Percentiles rank a stretch among this genome's conserved stretches.
Conservation (phyloP, 2,113 vertebrate genomes). For the Pyxicephalus adspersus region DNA sequence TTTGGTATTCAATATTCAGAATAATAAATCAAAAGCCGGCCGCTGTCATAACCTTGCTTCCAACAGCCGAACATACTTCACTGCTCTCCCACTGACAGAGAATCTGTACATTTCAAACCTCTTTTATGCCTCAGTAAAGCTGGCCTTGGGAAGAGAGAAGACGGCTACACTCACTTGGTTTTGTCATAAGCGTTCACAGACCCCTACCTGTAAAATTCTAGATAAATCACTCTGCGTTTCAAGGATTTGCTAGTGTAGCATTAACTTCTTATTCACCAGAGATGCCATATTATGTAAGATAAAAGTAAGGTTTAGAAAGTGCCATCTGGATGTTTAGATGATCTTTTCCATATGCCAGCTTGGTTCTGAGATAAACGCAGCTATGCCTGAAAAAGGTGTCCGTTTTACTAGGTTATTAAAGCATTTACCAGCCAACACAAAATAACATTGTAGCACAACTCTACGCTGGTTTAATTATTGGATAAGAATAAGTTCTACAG, state of each 20-base stretch:
- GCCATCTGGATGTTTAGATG: too few relatives aligned
- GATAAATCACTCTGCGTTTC: constrained; percentile 14
- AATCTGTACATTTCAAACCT: constrained; percentile 35
- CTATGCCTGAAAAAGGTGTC: too few relatives aligned
- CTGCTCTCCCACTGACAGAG: constrained; percentile 37
- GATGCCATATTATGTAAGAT: background rate
- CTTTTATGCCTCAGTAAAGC: constrained; percentile 38
- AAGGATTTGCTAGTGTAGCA: background rate
- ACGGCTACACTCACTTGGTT: constrained; percentile 25
- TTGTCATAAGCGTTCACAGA: constrained; percentile 16
- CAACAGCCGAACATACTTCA: constrained; percentile 25
- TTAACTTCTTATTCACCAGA: constrained; percentile 6
- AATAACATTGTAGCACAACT: too few relatives aligned
- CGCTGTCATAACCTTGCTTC: constrained; percentile 46
- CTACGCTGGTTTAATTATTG: too few relatives aligned
- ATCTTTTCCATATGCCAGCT: too few relatives aligned
- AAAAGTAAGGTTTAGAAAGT: background rate
- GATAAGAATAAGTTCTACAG: too few relatives aligned
- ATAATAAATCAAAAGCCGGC: constrained; percentile 47
- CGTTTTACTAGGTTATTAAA: too few relatives aligned
- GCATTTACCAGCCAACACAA: too few relatives aligned
- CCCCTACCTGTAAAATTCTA: background rate
- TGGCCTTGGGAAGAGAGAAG: constrained; percentile 42
- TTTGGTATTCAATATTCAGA: constrained; percentile 23
- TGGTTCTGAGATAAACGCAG: too few relatives aligned